Evolutionary conservation across 2,888 invertebrate species (phyloP).

Genomic region (Plagodis pulveraria): DNA sequence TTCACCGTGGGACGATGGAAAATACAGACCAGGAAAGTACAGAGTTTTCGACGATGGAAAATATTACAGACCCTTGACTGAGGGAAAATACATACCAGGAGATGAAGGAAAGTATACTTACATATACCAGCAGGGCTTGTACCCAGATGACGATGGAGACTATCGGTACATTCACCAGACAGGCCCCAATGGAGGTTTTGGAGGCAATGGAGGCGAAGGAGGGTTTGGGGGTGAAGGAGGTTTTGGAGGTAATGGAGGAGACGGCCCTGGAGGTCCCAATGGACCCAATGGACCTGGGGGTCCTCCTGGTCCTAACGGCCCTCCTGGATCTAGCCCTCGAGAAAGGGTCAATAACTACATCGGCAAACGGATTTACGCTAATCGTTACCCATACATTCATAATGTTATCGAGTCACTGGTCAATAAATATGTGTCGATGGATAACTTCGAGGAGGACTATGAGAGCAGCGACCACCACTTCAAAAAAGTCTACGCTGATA

Average conservation of each 20-base stretch:
- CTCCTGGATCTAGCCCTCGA: slow-evolving; percentile 28
- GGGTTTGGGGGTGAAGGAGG: slow-evolving; percentile 47
- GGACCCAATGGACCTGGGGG: slow-evolving; percentile 40
- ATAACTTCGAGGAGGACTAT: slow-evolving; percentile 56
- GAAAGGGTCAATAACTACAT: slow-evolving; percentile 59
- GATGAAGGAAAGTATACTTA: slow-evolving; percentile 83
- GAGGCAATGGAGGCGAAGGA: slow-evolving; percentile 54
- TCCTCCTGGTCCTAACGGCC: slow-evolving; percentile 39
- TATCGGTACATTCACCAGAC: slow-evolving; percentile 79
- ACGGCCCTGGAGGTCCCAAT: slow-evolving; percentile 36
- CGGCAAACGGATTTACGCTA: slow-evolving; percentile 65
- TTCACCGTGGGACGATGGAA: slow-evolving; percentile 64
- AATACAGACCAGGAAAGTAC: slow-evolving; percentile 64
- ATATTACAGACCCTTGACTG: slow-evolving; percentile 69
- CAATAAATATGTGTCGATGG: slow-evolving; percentile 65
- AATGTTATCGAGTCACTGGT: slow-evolving; percentile 64
- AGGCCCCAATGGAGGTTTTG: slow-evolving; percentile 61
- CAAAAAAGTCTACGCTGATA: slow-evolving; percentile 58
- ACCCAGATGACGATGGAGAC: slow-evolving; percentile 71
- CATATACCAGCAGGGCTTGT: slow-evolving; percentile 64
- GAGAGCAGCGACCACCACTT: slow-evolving; percentile 58
- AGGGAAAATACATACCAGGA: slow-evolving; percentile 83
- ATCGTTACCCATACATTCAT: slow-evolving; percentile 68
- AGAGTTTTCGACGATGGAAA: slow-evolving; percentile 69
- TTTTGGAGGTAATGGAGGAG: slow-evolving; percentile 33